phyloP scores from a whole-genome alignment of 92 coral and sea anemone genomes.

The Parazoanthus swiftii region DNA sequence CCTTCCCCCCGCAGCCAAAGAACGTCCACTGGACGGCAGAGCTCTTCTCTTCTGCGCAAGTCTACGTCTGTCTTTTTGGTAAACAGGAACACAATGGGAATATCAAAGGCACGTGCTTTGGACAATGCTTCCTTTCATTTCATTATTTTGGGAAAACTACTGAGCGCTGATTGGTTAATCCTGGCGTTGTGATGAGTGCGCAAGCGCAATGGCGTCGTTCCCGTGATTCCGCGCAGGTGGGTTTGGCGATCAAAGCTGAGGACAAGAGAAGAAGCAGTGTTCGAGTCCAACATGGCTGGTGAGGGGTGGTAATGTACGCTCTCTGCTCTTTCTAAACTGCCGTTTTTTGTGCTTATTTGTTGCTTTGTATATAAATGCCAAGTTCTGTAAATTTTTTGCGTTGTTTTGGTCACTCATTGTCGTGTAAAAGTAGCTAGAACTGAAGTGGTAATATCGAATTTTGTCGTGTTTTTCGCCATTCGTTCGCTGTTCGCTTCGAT shows the following conservation, averaged over 20 bases:
- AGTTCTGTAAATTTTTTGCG: constrained; percentile 36
- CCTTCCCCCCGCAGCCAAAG: too few relatives aligned
- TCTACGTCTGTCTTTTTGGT: too few relatives aligned
- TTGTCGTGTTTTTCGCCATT: constrained; percentile 33
- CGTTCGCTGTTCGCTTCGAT: constrained; percentile 12
- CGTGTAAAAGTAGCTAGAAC: constrained; percentile 31
- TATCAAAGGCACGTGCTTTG: not conserved
- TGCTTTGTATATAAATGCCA: constrained; percentile 26
- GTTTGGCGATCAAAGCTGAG: constrained; percentile 45
- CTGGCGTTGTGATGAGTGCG: not conserved
- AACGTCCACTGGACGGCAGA: too few relatives aligned
- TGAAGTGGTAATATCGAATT: constrained; percentile 33
- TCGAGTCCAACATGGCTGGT: constrained; percentile 47
- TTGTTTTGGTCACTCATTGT: constrained; percentile 26
- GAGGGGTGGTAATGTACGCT: constrained; percentile 46
- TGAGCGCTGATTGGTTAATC: constrained; percentile 36
- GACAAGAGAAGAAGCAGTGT: constrained; percentile 38
- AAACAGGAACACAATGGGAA: too few relatives aligned
- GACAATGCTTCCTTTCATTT: constrained; percentile 1
- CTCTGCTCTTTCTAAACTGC: constrained; percentile 27
- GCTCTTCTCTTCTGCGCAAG: too few relatives aligned
- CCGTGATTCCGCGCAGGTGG: constrained; percentile 48
- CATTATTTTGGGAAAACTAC: constrained; percentile 38
- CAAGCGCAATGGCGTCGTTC: constrained; percentile 39
- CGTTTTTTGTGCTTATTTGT: constrained; percentile 33